A percentile compares a stretch with the other conserved stretches of the same genome.
phyloP scores from a whole-genome alignment of 1,140 invertebrate species.

The Arion vulgaris region DNA sequence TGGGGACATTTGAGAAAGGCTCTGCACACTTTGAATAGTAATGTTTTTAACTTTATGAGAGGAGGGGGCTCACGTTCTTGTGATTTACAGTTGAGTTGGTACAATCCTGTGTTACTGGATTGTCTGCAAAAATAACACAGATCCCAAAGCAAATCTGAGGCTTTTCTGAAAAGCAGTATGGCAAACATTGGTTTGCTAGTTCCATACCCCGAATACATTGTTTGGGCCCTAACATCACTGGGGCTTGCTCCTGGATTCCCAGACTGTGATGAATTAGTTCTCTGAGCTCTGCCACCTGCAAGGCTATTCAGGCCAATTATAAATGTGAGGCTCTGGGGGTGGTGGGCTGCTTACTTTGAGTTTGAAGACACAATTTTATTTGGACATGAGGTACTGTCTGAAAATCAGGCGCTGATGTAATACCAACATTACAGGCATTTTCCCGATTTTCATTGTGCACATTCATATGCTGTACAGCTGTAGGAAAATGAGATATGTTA shows the following conservation, averaged over 20 bases:
- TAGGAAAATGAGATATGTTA: too few relatives aligned
- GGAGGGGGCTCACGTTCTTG: too few relatives aligned
- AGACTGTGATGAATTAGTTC: background rate
- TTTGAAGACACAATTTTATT: background rate
- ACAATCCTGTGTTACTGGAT: background rate
- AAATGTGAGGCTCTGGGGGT: background rate
- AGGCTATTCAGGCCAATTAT: background rate
- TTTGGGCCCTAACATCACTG: background rate
- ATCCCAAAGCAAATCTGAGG: background rate
- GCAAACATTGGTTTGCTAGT: background rate
- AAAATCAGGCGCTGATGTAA: background rate
- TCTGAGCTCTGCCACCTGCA: background rate
- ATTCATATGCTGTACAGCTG: too few relatives aligned
- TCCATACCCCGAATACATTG: background rate
- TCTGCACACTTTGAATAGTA: too few relatives aligned
- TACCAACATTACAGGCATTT: background rate
- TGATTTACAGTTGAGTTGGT: background rate
- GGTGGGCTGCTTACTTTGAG: background rate
- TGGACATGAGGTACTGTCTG: background rate
- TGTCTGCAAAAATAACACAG: background rate
- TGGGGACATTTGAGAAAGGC: too few relatives aligned
- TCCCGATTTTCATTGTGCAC: too few relatives aligned
- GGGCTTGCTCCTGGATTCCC: background rate
- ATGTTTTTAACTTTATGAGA: too few relatives aligned
- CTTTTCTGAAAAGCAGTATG: background rate